Evolutionary conservation across 92 coral and sea anemone species (phyloP), one percentile per base, ranked within the genome.

Genomic region (Scolanthus callimorphus): DNA sequence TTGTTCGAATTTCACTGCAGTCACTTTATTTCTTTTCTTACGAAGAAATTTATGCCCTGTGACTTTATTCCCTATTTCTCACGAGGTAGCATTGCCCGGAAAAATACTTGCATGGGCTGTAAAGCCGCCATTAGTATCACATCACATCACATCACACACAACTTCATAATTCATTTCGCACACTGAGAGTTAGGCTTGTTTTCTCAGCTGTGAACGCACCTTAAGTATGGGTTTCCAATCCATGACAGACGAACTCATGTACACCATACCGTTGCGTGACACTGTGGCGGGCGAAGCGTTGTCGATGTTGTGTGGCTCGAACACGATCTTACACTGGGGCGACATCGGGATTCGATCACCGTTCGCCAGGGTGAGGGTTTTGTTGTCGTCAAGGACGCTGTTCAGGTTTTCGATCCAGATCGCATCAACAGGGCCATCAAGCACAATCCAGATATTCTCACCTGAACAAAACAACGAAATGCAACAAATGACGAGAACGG

Each of bases 231-330:
- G 95, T 13, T 79, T 74, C 95, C 95, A 87, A 51, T 87, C 95
- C 95, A 87, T 87, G 54, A 87, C 95, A n/a, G 95, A 87, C 13
- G 95, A 87, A 19, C 95, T 87, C 95, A 87, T 87, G 70, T 82
- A 87, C 51, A 87, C 95, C 95, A 87, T 87, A 4, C 95, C 95
- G 49, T 87, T 87, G 20, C 95, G 83, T 17, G 95, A 87, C 38
- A 87, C 95, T 4, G 95, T 87, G 25, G 95, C 95, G 11, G 95
- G 95, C 12, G 95, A 87, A 17, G 95, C 95, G 82, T 87, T 87
- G 52, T 87, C 95, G 39, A 87, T 87, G 73, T 87, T 87, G 54
- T 87, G 89, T 11, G 95, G 95, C 55, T 87, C 95, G 72, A 87
- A 87, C 49, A 87, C 90, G 50, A 87, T 66, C 31, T 87, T 87